Evolutionary conservation across 1,140 invertebrate genomes (phyloP), one percentile per base, ranked within the genome.

Genomic region (Physella acuta): DNA sequence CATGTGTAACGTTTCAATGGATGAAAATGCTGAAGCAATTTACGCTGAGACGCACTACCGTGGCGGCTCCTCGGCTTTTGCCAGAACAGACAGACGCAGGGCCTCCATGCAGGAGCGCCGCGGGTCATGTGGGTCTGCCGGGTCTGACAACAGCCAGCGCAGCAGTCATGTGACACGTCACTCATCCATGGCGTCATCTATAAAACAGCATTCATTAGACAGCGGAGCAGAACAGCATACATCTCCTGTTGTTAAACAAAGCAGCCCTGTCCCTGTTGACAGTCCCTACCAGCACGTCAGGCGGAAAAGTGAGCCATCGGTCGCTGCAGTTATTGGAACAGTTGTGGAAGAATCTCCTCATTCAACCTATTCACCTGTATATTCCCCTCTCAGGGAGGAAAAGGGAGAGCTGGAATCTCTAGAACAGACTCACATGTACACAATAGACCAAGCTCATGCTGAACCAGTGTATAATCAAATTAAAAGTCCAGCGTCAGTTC

Each of bases 1-100:
- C 70, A 82, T 82, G 81, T 72, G 75, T 51, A 77, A 75, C 60
- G 69, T 73, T 0, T 73, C 72, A 31, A 37, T 76, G 28, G 39
- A 64, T 68, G 63, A 76, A 53, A 69, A 51, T 44, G 75, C 77
- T 26, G 62, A 78, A 36, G 55, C 55, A 20, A 60, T 68, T 49
- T 68, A 68, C 60, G 66, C 66, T 44, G 66, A 68, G 37, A 49
- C 66, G 28, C 66, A 51, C 17, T 39, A 68, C 37, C 33, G 31
- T 20, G 36, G 37, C 2, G 65, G 76, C 30, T 76, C 75, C 16
- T 70, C 73, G 20, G 69, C 73, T 36, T 68, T 72, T 49, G 39
- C 73, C 34, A 56, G 73, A 2, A 70, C 74, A 56, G 76, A 81
- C 31, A 65, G 75, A 49, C 74, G 74, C 36, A 36, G 74, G 56